Evolutionary conservation across 53 echinoderm and acorn worm genomes (phyloP), one percentile per base, ranked within the genome.

Genomic region (Patiria pectinifera): DNA sequence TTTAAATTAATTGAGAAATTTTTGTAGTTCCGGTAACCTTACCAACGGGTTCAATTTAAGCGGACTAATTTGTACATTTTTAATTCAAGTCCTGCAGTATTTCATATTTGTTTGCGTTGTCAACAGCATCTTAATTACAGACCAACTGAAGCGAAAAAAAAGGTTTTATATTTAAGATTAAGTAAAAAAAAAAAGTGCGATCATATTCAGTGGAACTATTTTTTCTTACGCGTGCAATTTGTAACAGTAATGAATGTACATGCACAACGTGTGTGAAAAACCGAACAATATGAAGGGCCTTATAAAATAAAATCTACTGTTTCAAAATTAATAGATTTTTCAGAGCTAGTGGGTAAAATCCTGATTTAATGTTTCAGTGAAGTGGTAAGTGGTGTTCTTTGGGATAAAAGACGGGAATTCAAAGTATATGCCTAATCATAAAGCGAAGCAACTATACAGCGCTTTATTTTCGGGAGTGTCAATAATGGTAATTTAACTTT

Each of bases 201-300:
- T 18, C 66, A 18, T 7, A 66, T 3, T 66, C 66, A 66, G 13
- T 74, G 74, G 74, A 24, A n/a, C 74, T 74, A 74, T 74, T 74
- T 74, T 15, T 74, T 74, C 74, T 74, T 74, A 74, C 74, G 74
- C 74, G 24, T 74, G n/a, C 15, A 74, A 24, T 74, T 35, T 74
- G 66, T 8, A 53, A 53, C 5, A 66, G 60, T 60, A 66, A 11
- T 11, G 66, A 18, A 14, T 14, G 10, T 18, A 66, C 9, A 14
- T 11, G 19, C 13, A 66, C 15, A 63, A 18, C 60, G 12, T 35
- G 35, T 35, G 35, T 35, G 35, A 35, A 35, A 35, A 35, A 35
- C 35, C 35, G 35, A 35, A 35, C 35, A 35, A 35, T 35, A 35
- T 35, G 35, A 35, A 35, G 35, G 0, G 35, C 35, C 35, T 35